A percentile compares a stretch with the other conserved stretches of the same genome.
These are phyloP conservation scores for Gymnoscelis rufifasciata DNA, from an alignment of 2,888 invertebrate genomes.

Conservation along the genomic window DNA sequence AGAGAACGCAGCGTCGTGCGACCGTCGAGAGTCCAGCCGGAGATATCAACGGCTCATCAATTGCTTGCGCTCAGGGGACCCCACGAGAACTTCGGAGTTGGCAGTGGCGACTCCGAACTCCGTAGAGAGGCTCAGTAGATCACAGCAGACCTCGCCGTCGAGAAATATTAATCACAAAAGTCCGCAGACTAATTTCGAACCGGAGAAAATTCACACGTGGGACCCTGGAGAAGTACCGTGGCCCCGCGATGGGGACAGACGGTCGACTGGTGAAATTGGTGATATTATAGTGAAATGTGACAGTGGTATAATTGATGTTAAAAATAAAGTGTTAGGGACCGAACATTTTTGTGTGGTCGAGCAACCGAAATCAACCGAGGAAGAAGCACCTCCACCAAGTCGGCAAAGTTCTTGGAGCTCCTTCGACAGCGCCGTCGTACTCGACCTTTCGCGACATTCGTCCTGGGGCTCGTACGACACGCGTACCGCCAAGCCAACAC, in stretches of 20 bases:
- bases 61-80: conserved; percentile 21
- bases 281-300: conserved; percentile 73
- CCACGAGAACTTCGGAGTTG: not conserved
- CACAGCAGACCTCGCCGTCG: conserved; percentile 47
- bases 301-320: conserved; percentile 69
- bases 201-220: conserved; percentile 82
- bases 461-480: conserved; percentile 90
- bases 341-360: conserved; percentile 84
- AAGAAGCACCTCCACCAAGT: conserved; percentile 58
- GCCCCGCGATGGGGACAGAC: conserved; percentile 45
- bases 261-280: conserved; percentile 52
- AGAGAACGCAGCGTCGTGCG: conserved; percentile 74
- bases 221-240: conserved; percentile 80
- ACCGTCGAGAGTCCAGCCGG: conserved; percentile 48
- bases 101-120: conserved; percentile 17
- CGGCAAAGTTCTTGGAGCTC: conserved; percentile 89
- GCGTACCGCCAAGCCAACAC: conserved; percentile 53
- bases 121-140: conserved; percentile 25
- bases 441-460: conserved; percentile 86
- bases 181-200: conserved; percentile 47
- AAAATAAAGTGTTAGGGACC: conserved; percentile 56
- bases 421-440: conserved; percentile 86
- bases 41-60: conserved; percentile 33
- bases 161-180: conserved; percentile 50
- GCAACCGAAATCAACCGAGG: conserved; percentile 48